Evolutionary conservation across 2,888 invertebrate species (phyloP).

Genomic region (Osedax fenrisi): DNA sequence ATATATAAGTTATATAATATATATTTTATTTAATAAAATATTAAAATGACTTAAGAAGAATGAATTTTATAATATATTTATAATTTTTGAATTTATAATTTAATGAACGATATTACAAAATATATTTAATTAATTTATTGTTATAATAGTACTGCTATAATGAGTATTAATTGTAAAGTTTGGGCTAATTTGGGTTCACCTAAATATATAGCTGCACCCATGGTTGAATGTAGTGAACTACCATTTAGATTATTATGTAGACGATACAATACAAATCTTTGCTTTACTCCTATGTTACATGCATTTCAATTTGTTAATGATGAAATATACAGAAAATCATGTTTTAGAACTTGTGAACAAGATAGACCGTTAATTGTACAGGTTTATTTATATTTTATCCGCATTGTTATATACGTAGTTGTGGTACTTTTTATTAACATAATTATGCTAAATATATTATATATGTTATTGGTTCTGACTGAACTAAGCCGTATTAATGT

Average conservation of each 20-base stretch:
- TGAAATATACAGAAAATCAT: not conserved
- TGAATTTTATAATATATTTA: too few relatives aligned
- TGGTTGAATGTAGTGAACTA: not conserved
- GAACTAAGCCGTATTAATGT: too few relatives aligned
- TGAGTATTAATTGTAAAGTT: not conserved
- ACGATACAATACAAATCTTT: not conserved
- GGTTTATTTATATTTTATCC: not conserved
- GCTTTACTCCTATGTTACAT: not conserved
- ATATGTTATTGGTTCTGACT: too few relatives aligned
- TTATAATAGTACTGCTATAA: too few relatives aligned
- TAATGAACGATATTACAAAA: too few relatives aligned
- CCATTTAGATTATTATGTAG: not conserved
- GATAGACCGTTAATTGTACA: not conserved
- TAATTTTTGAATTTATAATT: too few relatives aligned
- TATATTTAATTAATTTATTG: too few relatives aligned
- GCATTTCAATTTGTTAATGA: not conserved
- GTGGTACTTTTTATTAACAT: not conserved
- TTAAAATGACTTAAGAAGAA: too few relatives aligned
- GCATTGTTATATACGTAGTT: not conserved
- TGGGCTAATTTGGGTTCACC: not conserved
- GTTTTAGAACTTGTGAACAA: not conserved
- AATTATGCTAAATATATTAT: too few relatives aligned
- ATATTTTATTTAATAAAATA: too few relatives aligned
- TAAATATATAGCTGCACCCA: not conserved
- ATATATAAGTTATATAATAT: too few relatives aligned